Base-by-base conservation (phyloP, 1,140 invertebrate genomes). In the Cataglyphis hispanica region DNA sequence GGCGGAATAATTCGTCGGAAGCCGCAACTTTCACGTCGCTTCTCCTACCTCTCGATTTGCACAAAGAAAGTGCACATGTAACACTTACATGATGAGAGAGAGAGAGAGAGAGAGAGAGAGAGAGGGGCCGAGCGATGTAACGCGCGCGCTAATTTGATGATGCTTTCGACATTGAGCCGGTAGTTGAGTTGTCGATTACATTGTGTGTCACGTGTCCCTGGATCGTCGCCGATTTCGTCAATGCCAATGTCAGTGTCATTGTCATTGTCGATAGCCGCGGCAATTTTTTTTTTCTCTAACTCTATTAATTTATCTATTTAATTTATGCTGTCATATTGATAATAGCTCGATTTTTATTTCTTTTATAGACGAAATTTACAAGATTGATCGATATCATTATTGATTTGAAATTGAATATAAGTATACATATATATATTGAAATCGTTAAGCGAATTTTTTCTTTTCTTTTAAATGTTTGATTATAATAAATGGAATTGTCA, bases 41-140 rank as follows among this genome's bases (percentile, higher is more conserved):
- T 63, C 87, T 78, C 63, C 19, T 58, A 64, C 34, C 72, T 13
- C 74, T 58, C 64, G 37, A 31, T 78, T 70, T 50, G 53, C 74
- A 72, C 50, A 88, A 93, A 91, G 93, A 93, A 94, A 94, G 93
- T 93, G 91, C 86, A 92, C 88, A 94, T 93, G 93, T 93, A 94
- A 93, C 92, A 90, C 92, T 93, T 93, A 92, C 87, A 91, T 93
- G 91, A 93, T 76, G 70, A 11, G 74, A 40, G 25, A 61, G 53
- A 64, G 19, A 43, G 56, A 37, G 46, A 37, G 27, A 56, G 50
- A 13, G n/a, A 34, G 63, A 50, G 46, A 37, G 27, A 56, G 50
- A 13, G n/a, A 34, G 63, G 40, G 76, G 43, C 13, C 43, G 80
- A 58, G 56, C 85, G 86, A 91, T 91, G 90, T 93, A 93, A 93